phyloP scores from a whole-genome alignment of 2,888 invertebrate species.

The Aromia moschata region DNA sequence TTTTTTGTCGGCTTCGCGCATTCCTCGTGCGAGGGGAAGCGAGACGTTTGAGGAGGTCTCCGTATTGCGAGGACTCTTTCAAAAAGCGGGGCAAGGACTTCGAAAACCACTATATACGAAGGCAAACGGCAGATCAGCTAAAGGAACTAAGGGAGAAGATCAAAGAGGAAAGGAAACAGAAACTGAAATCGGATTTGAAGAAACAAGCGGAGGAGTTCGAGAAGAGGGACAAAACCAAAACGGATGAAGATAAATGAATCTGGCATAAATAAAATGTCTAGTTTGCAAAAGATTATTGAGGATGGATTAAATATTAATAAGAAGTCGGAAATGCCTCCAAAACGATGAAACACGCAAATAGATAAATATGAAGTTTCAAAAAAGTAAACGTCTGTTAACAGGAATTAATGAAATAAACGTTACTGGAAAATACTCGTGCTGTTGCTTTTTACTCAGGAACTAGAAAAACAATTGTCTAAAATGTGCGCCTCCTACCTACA shows the following conservation, averaged over 20 bases:
- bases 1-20: neutral
- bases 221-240: conserved; percentile 17
- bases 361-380: no score
- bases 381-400: no score
- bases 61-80: conserved; percentile 27
- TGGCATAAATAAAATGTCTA: no score
- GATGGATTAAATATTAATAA: no score
- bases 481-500: no score
- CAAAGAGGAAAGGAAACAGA: conserved; percentile 18
- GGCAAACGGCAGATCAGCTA: conserved; percentile 33
- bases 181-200: conserved; percentile 5
- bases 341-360: no score
- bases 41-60: neutral
- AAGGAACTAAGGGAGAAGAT: conserved; percentile 33
- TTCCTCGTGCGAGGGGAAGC: neutral
- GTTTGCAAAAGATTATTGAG: no score
- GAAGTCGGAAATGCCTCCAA: no score
- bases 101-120: conserved; percentile 41
- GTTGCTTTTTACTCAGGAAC: no score
- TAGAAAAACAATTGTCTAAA: no score
- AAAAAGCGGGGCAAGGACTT: conserved; percentile 41
- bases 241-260: conserved; percentile 16
- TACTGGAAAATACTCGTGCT: no score
- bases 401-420: no score
- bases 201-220: conserved; percentile 9